A percentile compares a stretch with the other conserved stretches of the same genome.
These are phyloP conservation scores for Keiferia lycopersicella DNA, from an alignment of 2,888 invertebrate species.

Conservation along the genomic window DNA sequence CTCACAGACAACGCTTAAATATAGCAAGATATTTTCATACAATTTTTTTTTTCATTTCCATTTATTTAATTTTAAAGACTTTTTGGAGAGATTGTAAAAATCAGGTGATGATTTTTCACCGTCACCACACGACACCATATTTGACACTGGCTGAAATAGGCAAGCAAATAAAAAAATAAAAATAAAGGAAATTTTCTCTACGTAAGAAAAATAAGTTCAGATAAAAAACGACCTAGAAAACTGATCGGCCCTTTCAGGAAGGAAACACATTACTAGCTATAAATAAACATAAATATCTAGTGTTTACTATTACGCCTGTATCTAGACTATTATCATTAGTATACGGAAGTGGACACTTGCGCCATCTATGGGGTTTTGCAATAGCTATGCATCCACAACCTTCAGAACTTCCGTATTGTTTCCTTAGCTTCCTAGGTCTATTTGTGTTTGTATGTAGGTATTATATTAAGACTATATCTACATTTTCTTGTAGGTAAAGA, in stretches of 20 bases:
- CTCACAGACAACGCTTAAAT: no score
- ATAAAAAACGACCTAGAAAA: neutral
- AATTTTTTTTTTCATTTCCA: no score
- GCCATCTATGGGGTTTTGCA: constrained; percentile 28
- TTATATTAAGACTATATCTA: constrained; percentile 14
- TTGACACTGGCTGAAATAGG: no score
- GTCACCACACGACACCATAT: no score
- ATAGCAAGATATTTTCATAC: no score
- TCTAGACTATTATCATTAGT: constrained; percentile 13
- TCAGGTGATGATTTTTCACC: no score
- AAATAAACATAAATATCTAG: neutral
- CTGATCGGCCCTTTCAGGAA: neutral
- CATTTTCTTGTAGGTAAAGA: constrained; percentile 8
- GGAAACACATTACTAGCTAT: neutral
- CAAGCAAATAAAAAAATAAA: no score
- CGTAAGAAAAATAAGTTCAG: no score
- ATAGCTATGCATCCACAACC: constrained; percentile 17
- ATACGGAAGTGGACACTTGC: constrained; percentile 8
- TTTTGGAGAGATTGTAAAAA: no score
- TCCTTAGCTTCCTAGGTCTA: constrained; percentile 16
- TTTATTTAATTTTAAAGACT: no score
- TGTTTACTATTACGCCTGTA: neutral
- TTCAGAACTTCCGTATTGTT: constrained; percentile 24
- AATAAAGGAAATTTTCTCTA: no score
- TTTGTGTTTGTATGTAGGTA: neutral